These are phyloP conservation scores for Eristalis arbustorum DNA, from an alignment of 2,888 invertebrate genomes.

Conservation along the genomic window DNA sequence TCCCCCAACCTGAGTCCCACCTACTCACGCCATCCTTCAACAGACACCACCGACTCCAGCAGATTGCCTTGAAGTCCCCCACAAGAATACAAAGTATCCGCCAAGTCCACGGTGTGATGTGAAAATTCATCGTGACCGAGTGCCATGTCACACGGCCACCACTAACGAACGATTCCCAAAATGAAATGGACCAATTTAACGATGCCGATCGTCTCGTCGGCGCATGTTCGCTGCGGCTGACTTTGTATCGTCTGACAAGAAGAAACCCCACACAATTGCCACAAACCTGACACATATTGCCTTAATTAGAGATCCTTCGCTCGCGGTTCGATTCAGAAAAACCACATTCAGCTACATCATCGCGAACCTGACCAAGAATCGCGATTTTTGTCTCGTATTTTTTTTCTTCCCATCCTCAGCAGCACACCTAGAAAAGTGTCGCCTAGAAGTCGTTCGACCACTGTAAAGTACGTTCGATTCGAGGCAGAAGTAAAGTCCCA, in stretches of 20 bases:
- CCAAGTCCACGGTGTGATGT: no score
- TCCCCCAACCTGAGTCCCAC: no score
- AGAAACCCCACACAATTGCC: not conserved
- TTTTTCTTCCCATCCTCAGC: not conserved
- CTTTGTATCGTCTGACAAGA: not conserved
- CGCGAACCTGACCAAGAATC: not conserved
- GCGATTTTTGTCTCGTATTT: not conserved
- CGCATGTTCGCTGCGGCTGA: not conserved
- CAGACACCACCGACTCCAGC: no score
- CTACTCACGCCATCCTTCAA: no score
- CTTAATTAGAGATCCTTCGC: not conserved
- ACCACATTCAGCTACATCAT: not conserved
- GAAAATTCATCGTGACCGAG: not conserved
- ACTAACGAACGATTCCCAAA: not conserved
- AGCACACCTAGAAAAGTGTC: constrained; percentile 7
- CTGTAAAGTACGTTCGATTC: constrained; percentile 15
- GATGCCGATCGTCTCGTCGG: not conserved
- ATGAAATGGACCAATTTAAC: not conserved
- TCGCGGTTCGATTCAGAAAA: not conserved
- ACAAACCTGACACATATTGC: not conserved
- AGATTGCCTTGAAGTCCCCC: no score
- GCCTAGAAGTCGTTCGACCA: constrained; percentile 21
- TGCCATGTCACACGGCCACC: not conserved
- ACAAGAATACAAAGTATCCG: no score
- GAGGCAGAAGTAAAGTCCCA: constrained; percentile 7